Evolutionary conservation across 2,888 invertebrate species (phyloP).

Genomic region (Noctua pronuba): DNA sequence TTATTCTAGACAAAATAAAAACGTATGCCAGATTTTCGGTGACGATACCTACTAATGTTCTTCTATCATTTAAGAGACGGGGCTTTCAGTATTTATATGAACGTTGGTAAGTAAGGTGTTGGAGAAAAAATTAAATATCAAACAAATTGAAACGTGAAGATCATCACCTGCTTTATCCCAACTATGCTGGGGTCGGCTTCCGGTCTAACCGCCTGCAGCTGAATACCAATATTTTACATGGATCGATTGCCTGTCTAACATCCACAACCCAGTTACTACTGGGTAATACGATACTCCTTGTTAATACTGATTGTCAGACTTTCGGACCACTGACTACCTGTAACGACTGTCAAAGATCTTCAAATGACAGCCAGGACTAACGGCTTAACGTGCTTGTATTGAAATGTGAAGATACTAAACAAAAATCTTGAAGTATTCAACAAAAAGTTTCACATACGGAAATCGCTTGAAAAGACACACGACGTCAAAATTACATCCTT

Average conservation of each 20-base stretch:
- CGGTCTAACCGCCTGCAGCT: not conserved
- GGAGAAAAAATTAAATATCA: not conserved
- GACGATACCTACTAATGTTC: not conserved
- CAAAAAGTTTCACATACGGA: conserved; percentile 21
- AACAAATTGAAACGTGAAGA: not conserved
- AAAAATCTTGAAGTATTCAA: conserved; percentile 14
- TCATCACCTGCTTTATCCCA: not conserved
- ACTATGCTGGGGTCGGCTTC: not conserved
- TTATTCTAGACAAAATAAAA: not conserved
- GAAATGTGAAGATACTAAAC: conserved; percentile 1
- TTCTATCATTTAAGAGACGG: not conserved
- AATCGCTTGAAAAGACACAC: conserved; percentile 34
- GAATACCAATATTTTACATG: no score
- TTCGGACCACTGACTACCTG: not conserved
- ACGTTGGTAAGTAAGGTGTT: not conserved
- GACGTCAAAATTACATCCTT: conserved; percentile 52
- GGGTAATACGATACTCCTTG: no score
- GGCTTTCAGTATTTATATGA: not conserved
- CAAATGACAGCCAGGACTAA: no score
- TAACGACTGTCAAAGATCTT: no score
- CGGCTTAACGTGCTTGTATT: not conserved
- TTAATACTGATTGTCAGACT: no score
- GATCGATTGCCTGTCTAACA: no score
- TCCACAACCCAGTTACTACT: no score
- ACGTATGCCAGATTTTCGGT: not conserved